A percentile compares a stretch with the other conserved stretches of the same genome.
Conservation (phyloP, 1,140 invertebrate species). For the Littorina saxatilis region DNA sequence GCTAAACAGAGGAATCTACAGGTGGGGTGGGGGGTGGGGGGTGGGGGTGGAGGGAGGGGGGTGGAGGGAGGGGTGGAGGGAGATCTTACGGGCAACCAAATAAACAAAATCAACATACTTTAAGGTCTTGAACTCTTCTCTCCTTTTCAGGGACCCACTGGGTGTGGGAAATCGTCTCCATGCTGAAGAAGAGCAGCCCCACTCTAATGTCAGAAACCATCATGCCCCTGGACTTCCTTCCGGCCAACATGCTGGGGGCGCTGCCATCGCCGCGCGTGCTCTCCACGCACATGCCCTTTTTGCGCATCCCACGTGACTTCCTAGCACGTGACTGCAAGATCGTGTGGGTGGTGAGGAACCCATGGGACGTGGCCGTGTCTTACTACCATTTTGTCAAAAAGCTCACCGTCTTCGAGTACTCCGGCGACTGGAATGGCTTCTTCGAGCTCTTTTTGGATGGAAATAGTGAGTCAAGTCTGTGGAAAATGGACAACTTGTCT, state of each 20-base stretch:
- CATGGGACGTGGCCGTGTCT: conserved; percentile 52
- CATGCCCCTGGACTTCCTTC: conserved; percentile 32
- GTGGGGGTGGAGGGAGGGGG: background rate
- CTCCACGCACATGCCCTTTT: conserved; percentile 47
- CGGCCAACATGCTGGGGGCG: conserved; percentile 15
- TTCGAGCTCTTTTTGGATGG: conserved; percentile 29
- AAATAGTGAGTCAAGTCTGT: conserved; percentile 26
- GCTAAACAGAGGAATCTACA: too few species aligned
- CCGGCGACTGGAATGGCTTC: conserved; percentile 28
- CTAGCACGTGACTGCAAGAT: conserved; percentile 45
- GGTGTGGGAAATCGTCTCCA: conserved; percentile 54
- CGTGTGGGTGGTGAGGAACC: conserved; percentile 49
- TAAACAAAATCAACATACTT: too few species aligned
- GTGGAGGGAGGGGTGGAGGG: background rate
- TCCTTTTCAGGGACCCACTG: conserved; percentile 51
- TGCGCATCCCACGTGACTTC: conserved; percentile 41
- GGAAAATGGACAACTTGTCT: background rate
- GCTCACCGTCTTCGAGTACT: conserved; percentile 14
- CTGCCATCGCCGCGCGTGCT: conserved; percentile 49
- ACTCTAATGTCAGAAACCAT: conserved; percentile 33
- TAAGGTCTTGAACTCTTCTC: background rate
- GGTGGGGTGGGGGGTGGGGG: background rate
- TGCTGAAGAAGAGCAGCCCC: conserved; percentile 41
- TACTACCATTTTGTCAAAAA: conserved; percentile 45
- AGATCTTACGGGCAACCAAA: too few species aligned